Conservation (phyloP, 2,797 vertebrate genomes). For the Enteromius afrohamiltoni region DNA sequence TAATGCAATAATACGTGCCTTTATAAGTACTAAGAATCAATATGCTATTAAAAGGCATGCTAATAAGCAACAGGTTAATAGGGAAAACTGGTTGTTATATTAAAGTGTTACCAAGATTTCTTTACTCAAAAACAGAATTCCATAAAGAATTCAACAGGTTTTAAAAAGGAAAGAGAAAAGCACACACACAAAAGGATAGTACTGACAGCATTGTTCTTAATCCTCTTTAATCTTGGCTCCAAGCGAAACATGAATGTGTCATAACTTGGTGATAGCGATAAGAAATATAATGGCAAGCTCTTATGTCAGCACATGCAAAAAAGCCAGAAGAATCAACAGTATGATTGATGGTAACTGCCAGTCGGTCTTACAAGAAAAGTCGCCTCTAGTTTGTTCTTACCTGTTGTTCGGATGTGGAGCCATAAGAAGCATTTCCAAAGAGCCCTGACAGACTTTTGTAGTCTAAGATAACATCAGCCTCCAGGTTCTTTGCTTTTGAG, state of each 20-base stretch:
- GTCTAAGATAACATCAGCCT: slow-evolving; percentile 64
- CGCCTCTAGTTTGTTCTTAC: slow-evolving; percentile 32
- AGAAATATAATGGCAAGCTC: slow-evolving; percentile 9
- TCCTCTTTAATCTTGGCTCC: slow-evolving; percentile 16
- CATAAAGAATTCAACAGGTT: not conserved
- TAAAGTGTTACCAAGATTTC: not conserved
- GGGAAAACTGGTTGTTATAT: not conserved
- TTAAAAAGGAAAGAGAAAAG: not conserved
- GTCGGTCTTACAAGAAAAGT: not conserved
- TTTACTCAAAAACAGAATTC: not conserved
- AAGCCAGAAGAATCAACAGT: not conserved
- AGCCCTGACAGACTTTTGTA: slow-evolving; percentile 40
- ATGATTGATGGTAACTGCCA: not conserved
- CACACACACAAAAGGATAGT: not conserved
- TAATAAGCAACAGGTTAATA: not conserved
- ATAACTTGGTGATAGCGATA: slow-evolving; percentile 17
- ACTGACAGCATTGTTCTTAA: slow-evolving; percentile 33
- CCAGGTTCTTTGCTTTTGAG: slow-evolving; percentile 57
- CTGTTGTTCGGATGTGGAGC: slow-evolving; percentile 49
- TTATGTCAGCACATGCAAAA: slow-evolving; percentile 40
- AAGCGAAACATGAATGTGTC: slow-evolving; percentile 6
- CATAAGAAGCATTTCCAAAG: slow-evolving; percentile 25
- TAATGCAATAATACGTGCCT: not conserved
- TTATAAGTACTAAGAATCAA: not conserved
- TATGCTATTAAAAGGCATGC: not conserved